A percentile compares a stretch with the other conserved stretches of the same genome.
Conservation (phyloP, 2,797 vertebrate genomes). For the Morus bassanus region DNA sequence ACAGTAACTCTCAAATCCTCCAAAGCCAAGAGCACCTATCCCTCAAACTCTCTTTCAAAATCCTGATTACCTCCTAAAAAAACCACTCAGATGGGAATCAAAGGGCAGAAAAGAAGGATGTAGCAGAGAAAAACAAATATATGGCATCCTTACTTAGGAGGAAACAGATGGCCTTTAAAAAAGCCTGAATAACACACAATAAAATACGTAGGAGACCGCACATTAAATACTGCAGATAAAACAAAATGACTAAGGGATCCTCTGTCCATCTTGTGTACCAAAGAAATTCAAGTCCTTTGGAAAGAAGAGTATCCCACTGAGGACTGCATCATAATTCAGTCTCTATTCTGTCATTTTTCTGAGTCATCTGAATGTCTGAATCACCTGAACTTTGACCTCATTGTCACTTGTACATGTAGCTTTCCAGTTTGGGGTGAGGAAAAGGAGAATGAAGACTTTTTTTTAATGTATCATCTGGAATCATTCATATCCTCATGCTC, state of each 20-base stretch:
- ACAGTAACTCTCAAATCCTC: neutral
- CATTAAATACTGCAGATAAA: neutral
- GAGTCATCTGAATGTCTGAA: slow-evolving; percentile 50
- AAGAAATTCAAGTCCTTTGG: neutral
- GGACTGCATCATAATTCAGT: neutral
- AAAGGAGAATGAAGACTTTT: neutral
- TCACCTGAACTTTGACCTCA: slow-evolving; percentile 49
- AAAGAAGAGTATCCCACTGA: neutral
- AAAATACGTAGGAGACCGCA: neutral
- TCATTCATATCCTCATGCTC: neutral
- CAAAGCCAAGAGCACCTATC: neutral
- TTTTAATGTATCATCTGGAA: neutral
- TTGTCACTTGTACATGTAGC: neutral
- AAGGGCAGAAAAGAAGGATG: neutral
- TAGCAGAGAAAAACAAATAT: neutral
- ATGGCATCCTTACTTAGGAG: neutral
- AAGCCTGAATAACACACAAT: neutral
- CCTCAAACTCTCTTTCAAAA: neutral
- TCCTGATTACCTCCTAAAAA: neutral
- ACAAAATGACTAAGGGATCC: neutral
- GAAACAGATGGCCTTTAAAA: slow-evolving; percentile 25
- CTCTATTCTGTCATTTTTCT: slow-evolving; percentile 28
- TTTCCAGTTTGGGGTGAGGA: neutral
- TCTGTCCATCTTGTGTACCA: neutral
- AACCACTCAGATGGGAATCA: neutral